Evolutionary conservation across 2,888 invertebrate genomes (phyloP).

Genomic region (Arge pagana): DNA sequence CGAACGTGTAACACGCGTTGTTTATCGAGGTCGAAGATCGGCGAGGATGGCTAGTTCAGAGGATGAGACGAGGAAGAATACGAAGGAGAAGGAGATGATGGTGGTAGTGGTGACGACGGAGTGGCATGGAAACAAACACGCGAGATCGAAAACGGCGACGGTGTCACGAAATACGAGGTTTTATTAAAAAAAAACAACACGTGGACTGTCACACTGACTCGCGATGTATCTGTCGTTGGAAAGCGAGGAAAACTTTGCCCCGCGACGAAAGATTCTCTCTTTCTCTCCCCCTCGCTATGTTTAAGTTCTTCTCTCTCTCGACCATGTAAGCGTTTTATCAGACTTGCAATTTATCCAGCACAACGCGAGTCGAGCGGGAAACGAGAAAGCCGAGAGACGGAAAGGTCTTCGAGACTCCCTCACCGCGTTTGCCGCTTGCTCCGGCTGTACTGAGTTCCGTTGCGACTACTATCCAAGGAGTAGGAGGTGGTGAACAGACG

Average conservation of each 20-base stretch:
- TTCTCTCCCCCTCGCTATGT: not conserved
- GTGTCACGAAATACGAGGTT: no score
- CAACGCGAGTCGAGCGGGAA: not conserved
- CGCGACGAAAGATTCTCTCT: no score
- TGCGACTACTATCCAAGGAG: slow-evolving; percentile 20
- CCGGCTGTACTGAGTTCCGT: slow-evolving; percentile 48
- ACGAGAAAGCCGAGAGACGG: slow-evolving; percentile 8
- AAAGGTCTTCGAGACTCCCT: slow-evolving; percentile 17
- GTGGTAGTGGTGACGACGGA: no score
- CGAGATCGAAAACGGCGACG: no score
- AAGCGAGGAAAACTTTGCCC: no score
- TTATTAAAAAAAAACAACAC: not conserved
- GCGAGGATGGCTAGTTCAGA: no score
- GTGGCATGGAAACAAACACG: no score
- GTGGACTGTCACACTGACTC: not conserved
- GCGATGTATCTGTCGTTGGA: no score
- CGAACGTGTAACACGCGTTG: no score
- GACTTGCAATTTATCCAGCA: slow-evolving; percentile 16
- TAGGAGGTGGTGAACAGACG: slow-evolving; percentile 26
- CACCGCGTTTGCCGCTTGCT: slow-evolving; percentile 54
- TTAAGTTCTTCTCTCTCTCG: not conserved
- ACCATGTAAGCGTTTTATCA: slow-evolving; percentile 1
- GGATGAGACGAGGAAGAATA: no score
- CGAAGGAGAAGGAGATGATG: no score
- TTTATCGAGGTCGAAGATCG: no score